A percentile compares a stretch with the other conserved stretches of the same genome.
phyloP scores from a whole-genome alignment of 2,888 invertebrate genomes.

The Leptopilina drosophilae region DNA sequence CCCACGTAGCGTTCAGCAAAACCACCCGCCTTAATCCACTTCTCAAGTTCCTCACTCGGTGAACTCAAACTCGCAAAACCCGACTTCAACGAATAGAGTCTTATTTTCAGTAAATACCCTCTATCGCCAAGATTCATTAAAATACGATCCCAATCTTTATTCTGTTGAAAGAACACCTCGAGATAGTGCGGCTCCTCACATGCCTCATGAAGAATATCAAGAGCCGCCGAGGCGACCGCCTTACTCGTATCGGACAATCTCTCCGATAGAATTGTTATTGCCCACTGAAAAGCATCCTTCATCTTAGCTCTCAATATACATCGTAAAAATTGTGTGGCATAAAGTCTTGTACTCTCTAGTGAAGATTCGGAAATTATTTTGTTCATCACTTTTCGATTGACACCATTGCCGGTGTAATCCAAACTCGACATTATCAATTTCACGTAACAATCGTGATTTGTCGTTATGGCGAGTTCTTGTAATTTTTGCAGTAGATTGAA shows the following conservation, averaged over 20 bases:
- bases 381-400: constrained; percentile 82
- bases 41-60: constrained; percentile 72
- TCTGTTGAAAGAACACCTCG: constrained; percentile 66
- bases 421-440: constrained; percentile 95
- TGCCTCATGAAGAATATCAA: constrained; percentile 93
- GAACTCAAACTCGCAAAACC: constrained; percentile 78
- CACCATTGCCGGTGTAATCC: constrained; percentile 89
- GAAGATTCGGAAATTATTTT: constrained; percentile 78
- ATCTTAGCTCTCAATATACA: constrained; percentile 88
- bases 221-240: constrained; percentile 87
- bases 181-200: constrained; percentile 84
- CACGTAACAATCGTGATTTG: constrained; percentile 94
- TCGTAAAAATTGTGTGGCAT: constrained; percentile 94
- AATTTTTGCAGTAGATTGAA: constrained; percentile 77
- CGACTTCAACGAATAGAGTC: constrained; percentile 78
- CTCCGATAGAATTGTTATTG: constrained; percentile 88
- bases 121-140: constrained; percentile 79
- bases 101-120: constrained; percentile 79
- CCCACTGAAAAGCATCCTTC: constrained; percentile 90
- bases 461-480: constrained; percentile 87
- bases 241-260: constrained; percentile 91
- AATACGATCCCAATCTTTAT: constrained; percentile 75
- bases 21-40: constrained; percentile 72
- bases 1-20: constrained; percentile 85
- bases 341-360: constrained; percentile 83